phyloP scores from a whole-genome alignment of 2,888 invertebrate species.

The Hirtodrosophila trivittata region DNA sequence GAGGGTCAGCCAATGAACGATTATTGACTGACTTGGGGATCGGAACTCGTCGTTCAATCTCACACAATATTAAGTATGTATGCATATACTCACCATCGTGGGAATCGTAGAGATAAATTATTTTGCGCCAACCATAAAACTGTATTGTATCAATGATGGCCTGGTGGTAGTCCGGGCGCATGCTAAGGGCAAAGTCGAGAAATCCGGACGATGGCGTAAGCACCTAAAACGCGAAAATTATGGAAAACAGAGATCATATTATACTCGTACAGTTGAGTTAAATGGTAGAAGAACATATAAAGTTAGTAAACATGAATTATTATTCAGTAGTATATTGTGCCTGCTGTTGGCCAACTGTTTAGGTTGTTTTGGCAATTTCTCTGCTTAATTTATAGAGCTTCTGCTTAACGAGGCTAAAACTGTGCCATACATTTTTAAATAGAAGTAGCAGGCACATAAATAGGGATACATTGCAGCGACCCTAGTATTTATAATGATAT shows the following conservation, averaged over 20 bases:
- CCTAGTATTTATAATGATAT: conserved; percentile 73
- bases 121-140: conserved; percentile 93
- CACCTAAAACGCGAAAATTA: conserved; percentile 86
- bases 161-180: conserved; percentile 97
- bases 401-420: conserved; percentile 64
- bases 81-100: conserved; percentile 88
- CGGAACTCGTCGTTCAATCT: conserved; percentile 38
- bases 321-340: conserved; percentile 64
- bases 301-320: conserved; percentile 80
- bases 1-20: conserved; percentile 41
- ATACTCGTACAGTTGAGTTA: conserved; percentile 3
- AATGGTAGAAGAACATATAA: conserved; percentile 30
- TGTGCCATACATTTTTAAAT: conserved; percentile 77
- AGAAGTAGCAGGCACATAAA: conserved; percentile 41
- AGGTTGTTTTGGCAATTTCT: conserved; percentile 71
- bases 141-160: conserved; percentile 97
- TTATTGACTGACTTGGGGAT: conserved; percentile 56
- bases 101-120: conserved; percentile 91
- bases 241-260: conserved; percentile 59
- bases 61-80: conserved; percentile 42
- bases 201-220: conserved; percentile 94
- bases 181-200: conserved; percentile 94
- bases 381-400: conserved; percentile 69
- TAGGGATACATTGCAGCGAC: conserved; percentile 55
- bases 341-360: conserved; percentile 33